Percentiles rank a stretch among this genome's conserved stretches.
phyloP scores from a whole-genome alignment of 2,113 vertebrate genomes.

The Pterocles orientalis region DNA sequence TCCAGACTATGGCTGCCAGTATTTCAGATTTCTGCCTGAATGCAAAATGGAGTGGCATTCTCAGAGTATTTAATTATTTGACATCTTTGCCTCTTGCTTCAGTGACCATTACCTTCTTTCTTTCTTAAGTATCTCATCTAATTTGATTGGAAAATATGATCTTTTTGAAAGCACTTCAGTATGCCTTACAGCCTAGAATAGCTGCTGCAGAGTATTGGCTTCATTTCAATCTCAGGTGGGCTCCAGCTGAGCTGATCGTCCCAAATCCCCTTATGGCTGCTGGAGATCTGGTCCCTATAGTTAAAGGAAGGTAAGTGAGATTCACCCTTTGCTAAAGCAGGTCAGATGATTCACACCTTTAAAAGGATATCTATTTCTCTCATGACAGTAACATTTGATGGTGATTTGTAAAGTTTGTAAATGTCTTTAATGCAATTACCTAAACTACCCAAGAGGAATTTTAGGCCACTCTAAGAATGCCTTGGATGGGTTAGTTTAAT shows the following conservation, averaged over 20 bases:
- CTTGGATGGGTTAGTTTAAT: background rate
- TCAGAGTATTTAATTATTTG: background rate
- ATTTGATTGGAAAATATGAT: background rate
- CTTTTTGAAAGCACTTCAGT: background rate
- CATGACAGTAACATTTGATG: rapidly evolving
- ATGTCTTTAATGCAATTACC: background rate
- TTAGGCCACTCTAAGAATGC: background rate
- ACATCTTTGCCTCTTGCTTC: background rate
- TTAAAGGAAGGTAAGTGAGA: background rate
- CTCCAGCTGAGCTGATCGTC: background rate
- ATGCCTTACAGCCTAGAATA: background rate
- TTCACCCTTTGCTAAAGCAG: background rate
- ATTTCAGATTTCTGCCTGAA: conserved; percentile 1
- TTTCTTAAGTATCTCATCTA: background rate
- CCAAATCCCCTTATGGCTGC: background rate
- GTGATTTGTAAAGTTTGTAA: background rate
- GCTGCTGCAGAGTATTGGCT: background rate
- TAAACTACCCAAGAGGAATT: background rate
- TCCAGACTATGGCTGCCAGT: background rate
- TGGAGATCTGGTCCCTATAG: background rate
- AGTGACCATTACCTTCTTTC: background rate
- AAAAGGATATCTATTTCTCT: background rate
- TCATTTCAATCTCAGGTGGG: background rate
- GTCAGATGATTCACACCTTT: background rate
- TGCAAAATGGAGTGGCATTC: background rate